Conservation (phyloP, 1,140 invertebrate species). For the Sitodiplosis mosellana region DNA sequence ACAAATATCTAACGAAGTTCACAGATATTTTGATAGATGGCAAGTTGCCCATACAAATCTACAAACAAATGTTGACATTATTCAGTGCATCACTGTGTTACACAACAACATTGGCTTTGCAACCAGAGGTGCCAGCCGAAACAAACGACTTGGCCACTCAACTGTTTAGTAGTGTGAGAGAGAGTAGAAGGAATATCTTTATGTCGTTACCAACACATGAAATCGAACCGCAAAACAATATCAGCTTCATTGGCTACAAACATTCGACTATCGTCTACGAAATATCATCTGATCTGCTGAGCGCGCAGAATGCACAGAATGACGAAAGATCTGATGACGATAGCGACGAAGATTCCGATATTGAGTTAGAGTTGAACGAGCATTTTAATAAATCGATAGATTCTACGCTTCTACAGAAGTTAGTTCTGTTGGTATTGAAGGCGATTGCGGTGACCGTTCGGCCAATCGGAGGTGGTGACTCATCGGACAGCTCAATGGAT, state of each 20-base stretch:
- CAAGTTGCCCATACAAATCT: slow-evolving; percentile 58
- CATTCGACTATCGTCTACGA: slow-evolving; percentile 7
- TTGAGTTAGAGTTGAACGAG: slow-evolving; percentile 13
- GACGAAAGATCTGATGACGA: slow-evolving; percentile 13
- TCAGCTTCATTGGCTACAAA: slow-evolving; percentile 33
- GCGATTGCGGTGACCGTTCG: slow-evolving; percentile 78
- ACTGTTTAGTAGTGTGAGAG: slow-evolving; percentile 67
- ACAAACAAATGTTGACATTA: slow-evolving; percentile 62
- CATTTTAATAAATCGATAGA: slow-evolving; percentile 24
- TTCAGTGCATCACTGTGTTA: slow-evolving; percentile 77
- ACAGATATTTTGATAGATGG: slow-evolving; percentile 49
- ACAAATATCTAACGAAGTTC: slow-evolving; percentile 63
- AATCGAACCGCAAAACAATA: slow-evolving; percentile 30
- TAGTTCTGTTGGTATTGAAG: slow-evolving; percentile 67
- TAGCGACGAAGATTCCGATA: not conserved
- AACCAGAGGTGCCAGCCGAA: slow-evolving; percentile 70
- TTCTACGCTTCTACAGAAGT: slow-evolving; percentile 61
- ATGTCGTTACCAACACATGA: slow-evolving; percentile 33
- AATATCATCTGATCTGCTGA: slow-evolving; percentile 1
- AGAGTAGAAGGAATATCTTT: slow-evolving; percentile 43
- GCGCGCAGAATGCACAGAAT: slow-evolving; percentile 12
- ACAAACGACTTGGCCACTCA: slow-evolving; percentile 69
- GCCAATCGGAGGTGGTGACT: slow-evolving; percentile 71
- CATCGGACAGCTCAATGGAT: slow-evolving; percentile 60
- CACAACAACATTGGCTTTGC: slow-evolving; percentile 68